Evolutionary conservation across 2,888 invertebrate genomes (phyloP), one percentile per base, ranked within the genome.

Genomic region (Cyclophora punctaria): DNA sequence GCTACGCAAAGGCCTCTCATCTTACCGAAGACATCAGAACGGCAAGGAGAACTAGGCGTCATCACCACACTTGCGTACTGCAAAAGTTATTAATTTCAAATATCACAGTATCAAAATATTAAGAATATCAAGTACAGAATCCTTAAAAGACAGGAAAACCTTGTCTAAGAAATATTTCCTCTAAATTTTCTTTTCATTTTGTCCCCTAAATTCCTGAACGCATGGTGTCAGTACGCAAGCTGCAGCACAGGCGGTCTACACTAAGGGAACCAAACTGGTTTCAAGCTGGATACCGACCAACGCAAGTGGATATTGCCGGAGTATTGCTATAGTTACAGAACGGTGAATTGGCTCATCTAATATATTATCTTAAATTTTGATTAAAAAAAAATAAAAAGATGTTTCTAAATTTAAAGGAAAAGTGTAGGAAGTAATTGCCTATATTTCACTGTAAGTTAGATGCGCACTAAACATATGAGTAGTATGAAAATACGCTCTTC

Each of bases 251-350:
- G 83, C 86, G 84, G 85, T 82, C 83, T 70, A 75, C 73, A 73
- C 78, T 78, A 84, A 85, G 81, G 69, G 78, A 80, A 80, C 76
- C 69, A 79, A 87, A 85, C 86, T 79, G 86, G 85, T 87, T 87
- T 71, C 66, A 64, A 70, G 69, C 70, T 64, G 77, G 67, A 75
- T 71, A 66, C 75, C 75, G 78, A 66, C 73, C 70, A 69, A 66
- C 74, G 75, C 77, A 73, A 78, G 75, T 77, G 71, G 71, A 77
- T 75, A 73, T 78, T 71, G 71, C 64, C 63, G 62, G 65, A 55
- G 55, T 51, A 54, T 50, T 56, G 61, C 55, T 70, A 48, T 70
- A 74, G 53, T 67, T 3, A 41, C 4, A 5, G 2, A 33, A 35
- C 0, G 1, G 35, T 34, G 52, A 42, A 70, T 63, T 77, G 78